Base-by-base conservation (phyloP, 2,888 invertebrate species). In the Tanypteryx hageni region DNA sequence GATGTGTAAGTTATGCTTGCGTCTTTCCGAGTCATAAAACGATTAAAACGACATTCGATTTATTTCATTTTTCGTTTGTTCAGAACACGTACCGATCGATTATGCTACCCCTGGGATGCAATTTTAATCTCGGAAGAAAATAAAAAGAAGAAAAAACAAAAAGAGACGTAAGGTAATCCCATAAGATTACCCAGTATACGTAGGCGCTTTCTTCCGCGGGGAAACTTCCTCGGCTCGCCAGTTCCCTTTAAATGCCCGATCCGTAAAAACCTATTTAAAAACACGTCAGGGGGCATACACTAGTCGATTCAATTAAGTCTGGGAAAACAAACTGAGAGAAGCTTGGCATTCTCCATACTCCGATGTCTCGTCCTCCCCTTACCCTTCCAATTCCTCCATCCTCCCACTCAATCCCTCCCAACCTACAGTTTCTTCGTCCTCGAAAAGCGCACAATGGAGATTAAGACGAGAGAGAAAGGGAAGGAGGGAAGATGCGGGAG, bases 281-380 rank as follows among this genome's bases (percentile, higher is more conserved):
- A 61, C 56, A 83, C 86, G 61, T 61, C 27, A 31, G 86, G 61
- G 61, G 27, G 16, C 86, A 57, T 86, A 86, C 86, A 86, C 61
- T 4, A 61, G 31, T 61, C 27, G 27, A 86, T 31, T 64, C 61
- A 86, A 86, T 86, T 64, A 86, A 86, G 27, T 59, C 86, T 13
- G 44, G 59, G 59, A 64, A 68, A 64, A 86, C 57, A 86, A 86
- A 61, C 86, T 44, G 44, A 68, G 27, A n/a, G 86, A 86, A 86
- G 18, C 27, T 64, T 59, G 22, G 9, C 13, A 8, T 11, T 18
- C 57, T 83, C 56, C 27, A 14, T 85, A 57, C 86, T 86, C 86
- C 44, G 31, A 27, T 27, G 61, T 44, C 22, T 57, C 85, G 22
- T 31, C 27, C 27, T 56, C 44, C 13, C 44, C 31, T 10, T 56